A percentile compares a stretch with the other conserved stretches of the same genome.
These are phyloP conservation scores for Vanessa atalanta DNA, from an alignment of 1,140 invertebrate species.

Conservation along the genomic window DNA sequence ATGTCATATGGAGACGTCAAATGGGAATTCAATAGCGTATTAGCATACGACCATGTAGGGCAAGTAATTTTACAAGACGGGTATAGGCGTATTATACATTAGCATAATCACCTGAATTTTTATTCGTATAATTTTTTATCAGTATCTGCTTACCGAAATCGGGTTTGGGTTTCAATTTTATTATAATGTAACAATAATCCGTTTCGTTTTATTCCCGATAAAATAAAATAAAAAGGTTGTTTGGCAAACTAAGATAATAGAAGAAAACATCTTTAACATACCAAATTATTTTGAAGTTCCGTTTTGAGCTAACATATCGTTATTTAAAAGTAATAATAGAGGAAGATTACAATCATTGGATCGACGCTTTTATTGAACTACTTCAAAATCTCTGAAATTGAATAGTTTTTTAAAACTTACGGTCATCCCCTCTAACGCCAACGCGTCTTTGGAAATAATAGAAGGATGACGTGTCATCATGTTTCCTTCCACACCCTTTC, in stretches of 20 bases:
- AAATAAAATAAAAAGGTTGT: neutral
- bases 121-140: constrained; percentile 20
- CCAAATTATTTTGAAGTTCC: no score
- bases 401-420: no score
- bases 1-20: constrained; percentile 19
- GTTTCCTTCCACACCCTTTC: no score
- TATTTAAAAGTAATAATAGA: no score
- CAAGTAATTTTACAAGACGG: constrained; percentile 24
- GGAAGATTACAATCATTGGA: no score
- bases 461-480: no score
- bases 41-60: constrained; percentile 24
- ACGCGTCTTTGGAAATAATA: no score
- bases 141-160: constrained; percentile 22
- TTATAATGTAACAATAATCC: constrained; percentile 10
- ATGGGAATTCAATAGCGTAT: constrained; percentile 25
- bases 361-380: no score
- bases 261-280: neutral
- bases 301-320: no score
- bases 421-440: no score
- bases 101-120: constrained; percentile 27
- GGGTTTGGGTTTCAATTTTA: constrained; percentile 6
- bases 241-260: neutral
- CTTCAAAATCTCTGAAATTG: no score
- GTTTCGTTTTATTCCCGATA: neutral
- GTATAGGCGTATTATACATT: constrained; percentile 13